These are phyloP conservation scores for Sorex maritimensis DNA, from an alignment of 2,797 vertebrate genomes.

Conservation along the genomic window DNA sequence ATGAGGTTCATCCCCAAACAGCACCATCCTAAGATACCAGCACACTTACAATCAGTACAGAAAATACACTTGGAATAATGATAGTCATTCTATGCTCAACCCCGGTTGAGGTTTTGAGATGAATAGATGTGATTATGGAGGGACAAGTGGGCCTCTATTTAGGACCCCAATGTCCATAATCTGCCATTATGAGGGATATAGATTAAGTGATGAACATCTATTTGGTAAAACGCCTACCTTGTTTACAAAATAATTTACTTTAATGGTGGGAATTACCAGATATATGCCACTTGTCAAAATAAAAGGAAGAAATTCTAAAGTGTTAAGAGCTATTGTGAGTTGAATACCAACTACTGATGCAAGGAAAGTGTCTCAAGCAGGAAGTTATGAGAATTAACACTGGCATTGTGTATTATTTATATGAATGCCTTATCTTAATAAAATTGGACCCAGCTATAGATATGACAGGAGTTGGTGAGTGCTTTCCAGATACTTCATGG, in stretches of 20 bases:
- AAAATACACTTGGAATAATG: background rate
- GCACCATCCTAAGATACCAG: background rate
- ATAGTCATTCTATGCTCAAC: background rate
- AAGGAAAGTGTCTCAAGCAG: background rate
- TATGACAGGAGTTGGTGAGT: background rate
- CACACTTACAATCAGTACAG: background rate
- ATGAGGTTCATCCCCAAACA: background rate
- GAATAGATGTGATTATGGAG: background rate
- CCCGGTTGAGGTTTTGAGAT: background rate
- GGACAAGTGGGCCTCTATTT: background rate
- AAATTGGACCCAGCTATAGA: background rate
- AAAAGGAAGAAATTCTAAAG: conserved; percentile 23
- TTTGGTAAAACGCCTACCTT: background rate
- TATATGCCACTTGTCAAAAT: conserved; percentile 63
- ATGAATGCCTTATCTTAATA: background rate
- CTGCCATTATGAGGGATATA: background rate
- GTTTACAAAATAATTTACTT: conserved; percentile 22
- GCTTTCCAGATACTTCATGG: background rate
- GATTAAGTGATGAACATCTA: background rate
- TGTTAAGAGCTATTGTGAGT: conserved; percentile 13
- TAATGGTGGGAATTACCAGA: conserved; percentile 27
- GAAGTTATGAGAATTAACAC: conserved; percentile 32
- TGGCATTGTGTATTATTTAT: conserved; percentile 16
- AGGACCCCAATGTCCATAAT: background rate
- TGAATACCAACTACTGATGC: conserved; percentile 12